A percentile compares a stretch with the other conserved stretches of the same genome.
Evolutionary conservation across 2,113 vertebrate genomes (phyloP).

Genomic region (Callocephalon fimbriatum): DNA sequence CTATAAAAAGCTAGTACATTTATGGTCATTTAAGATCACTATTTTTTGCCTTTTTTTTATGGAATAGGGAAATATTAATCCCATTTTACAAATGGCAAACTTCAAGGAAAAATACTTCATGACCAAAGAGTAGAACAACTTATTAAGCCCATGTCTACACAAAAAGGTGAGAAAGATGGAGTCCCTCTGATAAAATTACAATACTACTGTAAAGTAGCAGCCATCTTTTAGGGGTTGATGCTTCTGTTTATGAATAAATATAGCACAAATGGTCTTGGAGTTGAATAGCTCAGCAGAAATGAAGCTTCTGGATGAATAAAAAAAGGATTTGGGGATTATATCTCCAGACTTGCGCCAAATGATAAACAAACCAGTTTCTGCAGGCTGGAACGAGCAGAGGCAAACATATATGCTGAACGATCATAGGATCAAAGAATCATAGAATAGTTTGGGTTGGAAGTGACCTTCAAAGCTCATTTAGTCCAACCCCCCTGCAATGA

Average conservation of each 20-base stretch:
- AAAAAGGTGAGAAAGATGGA: not conserved
- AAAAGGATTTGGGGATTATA: not conserved
- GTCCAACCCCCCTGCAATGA: not conserved
- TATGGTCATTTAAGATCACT: not conserved
- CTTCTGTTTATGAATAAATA: not conserved
- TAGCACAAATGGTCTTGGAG: not conserved
- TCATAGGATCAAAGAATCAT: not conserved
- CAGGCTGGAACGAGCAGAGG: not conserved
- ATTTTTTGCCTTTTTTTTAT: not conserved
- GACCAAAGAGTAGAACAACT: not conserved
- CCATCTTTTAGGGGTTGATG: not conserved
- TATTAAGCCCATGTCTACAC: not conserved
- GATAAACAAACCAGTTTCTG: not conserved
- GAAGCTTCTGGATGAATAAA: not conserved
- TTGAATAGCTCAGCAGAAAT: not conserved
- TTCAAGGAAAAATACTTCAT: not conserved
- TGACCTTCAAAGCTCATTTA: not conserved
- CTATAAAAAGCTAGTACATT: not conserved
- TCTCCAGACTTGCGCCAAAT: not conserved
- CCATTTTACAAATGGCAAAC: not conserved
- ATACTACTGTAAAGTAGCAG: not conserved
- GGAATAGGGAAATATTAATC: not conserved
- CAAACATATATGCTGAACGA: not conserved
- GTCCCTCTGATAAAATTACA: not conserved
- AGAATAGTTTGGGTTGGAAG: not conserved